Evolutionary conservation across 2,888 invertebrate species (phyloP).

Genomic region (Platypus cylindrus): DNA sequence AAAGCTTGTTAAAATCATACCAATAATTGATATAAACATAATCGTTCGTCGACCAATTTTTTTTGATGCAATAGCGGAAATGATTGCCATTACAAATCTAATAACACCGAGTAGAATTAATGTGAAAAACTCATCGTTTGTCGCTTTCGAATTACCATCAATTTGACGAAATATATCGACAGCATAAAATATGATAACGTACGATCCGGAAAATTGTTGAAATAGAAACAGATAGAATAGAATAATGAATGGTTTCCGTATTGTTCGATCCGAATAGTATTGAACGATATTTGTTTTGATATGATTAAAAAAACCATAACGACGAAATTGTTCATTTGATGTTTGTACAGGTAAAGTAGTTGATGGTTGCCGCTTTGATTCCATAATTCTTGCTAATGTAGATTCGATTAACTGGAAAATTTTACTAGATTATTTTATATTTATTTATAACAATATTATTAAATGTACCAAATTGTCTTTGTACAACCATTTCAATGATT

Average conservation of each 20-base stretch:
- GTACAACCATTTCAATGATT: conserved; percentile 38
- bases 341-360: no score
- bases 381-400: no score
- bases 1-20: conserved; percentile 41
- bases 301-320: no score
- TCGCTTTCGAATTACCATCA: conserved; percentile 34
- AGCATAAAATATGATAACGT: conserved; percentile 46
- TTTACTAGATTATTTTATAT: no score
- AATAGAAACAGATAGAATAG: conserved; percentile 38
- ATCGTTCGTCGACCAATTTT: conserved; percentile 38
- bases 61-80: conserved; percentile 38
- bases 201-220: conserved; percentile 45
- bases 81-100: conserved; percentile 40
- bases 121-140: conserved; percentile 37
- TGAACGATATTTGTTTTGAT: conserved; percentile 19
- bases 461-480: conserved; percentile 31
- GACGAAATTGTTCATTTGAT: no score
- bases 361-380: no score
- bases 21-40: conserved; percentile 39
- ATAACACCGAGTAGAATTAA: conserved; percentile 39
- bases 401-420: no score
- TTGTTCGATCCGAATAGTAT: conserved; percentile 30
- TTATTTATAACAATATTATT: no score
- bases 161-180: conserved; percentile 39
- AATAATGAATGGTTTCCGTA: conserved; percentile 40